Evolutionary conservation across 2,888 invertebrate genomes (phyloP).

Genomic region (Macropis europaea): DNA sequence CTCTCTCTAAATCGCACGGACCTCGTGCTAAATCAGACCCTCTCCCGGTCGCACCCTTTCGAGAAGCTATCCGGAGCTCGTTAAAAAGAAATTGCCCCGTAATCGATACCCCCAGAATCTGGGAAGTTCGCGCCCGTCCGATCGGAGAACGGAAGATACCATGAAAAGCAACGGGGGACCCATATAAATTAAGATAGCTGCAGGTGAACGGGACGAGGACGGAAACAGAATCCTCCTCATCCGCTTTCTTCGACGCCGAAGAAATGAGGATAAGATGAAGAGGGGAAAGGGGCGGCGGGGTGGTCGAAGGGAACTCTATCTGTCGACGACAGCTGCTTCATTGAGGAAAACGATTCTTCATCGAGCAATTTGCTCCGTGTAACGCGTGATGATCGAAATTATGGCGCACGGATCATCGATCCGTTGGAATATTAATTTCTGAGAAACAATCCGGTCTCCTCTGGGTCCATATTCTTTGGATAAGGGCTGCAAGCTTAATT

Average conservation of each 20-base stretch:
- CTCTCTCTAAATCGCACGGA: slow-evolving; percentile 39
- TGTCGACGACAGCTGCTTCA: slow-evolving; percentile 54
- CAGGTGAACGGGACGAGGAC: slow-evolving; percentile 3
- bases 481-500: no score
- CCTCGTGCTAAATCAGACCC: slow-evolving; percentile 58
- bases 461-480: no score
- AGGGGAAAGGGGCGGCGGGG: background rate
- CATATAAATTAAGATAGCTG: slow-evolving; percentile 56
- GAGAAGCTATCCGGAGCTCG: slow-evolving; percentile 65
- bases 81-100: slow-evolving; percentile 70
- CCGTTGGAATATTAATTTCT: slow-evolving; percentile 23
- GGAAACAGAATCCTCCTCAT: slow-evolving; percentile 23
- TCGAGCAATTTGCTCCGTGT: slow-evolving; percentile 23
- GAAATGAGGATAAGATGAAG: slow-evolving; percentile 38
- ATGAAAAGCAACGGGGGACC: slow-evolving; percentile 34
- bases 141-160: background rate
- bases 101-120: slow-evolving; percentile 62
- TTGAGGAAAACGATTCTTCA: slow-evolving; percentile 40
- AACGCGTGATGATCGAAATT: slow-evolving; percentile 6
- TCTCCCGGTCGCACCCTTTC: slow-evolving; percentile 33
- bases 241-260: background rate
- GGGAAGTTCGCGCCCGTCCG: slow-evolving; percentile 9
- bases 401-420: background rate
- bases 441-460: no score
- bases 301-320: slow-evolving; percentile 29